Evolutionary conservation across 2,113 vertebrate species (phyloP).

Genomic region (Artemisiospiza belli): DNA sequence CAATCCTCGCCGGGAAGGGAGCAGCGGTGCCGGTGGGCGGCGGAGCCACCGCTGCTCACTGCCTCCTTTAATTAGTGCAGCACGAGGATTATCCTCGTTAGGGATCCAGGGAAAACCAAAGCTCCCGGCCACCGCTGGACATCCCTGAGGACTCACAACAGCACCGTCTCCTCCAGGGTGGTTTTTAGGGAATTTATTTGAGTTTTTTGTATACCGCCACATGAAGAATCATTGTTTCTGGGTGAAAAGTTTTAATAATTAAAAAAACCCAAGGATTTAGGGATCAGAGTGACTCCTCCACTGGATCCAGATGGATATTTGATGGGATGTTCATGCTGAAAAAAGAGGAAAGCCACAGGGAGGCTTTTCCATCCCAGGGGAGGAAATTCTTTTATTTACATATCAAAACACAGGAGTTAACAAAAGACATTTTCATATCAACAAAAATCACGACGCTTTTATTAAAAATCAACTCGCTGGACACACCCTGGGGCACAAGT

Average conservation of each 20-base stretch:
- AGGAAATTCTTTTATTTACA: slow-evolving; percentile 38
- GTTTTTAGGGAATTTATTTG: background rate
- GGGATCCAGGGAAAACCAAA: background rate
- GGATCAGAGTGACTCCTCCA: background rate
- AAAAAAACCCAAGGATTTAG: background rate
- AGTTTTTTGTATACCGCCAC: background rate
- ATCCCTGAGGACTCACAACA: background rate
- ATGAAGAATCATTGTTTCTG: fast-evolving
- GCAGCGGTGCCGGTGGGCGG: background rate
- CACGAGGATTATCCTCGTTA: background rate
- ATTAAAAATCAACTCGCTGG: background rate
- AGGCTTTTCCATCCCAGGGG: background rate
- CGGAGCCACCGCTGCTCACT: background rate
- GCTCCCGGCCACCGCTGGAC: background rate
- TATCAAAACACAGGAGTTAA: background rate
- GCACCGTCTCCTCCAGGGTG: fast-evolving
- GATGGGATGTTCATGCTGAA: background rate
- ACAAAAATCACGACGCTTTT: fast-evolving
- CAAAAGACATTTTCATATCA: background rate
- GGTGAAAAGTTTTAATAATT: background rate
- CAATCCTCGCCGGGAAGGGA: background rate
- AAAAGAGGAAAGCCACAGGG: background rate
- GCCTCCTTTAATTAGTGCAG: background rate
- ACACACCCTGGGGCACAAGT: background rate
- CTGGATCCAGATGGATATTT: background rate